Evolutionary conservation across 1,140 invertebrate genomes (phyloP), one percentile per base, ranked within the genome.

Genomic region (Thereuonema tuberculata): DNA sequence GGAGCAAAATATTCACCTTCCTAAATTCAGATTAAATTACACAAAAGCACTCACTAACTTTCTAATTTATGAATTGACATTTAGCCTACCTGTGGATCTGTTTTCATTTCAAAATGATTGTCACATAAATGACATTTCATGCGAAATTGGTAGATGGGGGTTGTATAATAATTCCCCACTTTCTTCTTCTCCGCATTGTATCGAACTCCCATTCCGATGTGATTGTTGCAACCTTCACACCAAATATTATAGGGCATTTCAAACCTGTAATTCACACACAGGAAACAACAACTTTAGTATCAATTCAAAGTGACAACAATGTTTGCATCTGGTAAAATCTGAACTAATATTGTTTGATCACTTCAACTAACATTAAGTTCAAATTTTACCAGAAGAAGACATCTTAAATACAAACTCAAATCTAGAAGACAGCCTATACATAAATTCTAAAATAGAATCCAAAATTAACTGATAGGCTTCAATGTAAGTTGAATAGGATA

Each of bases 171-270:
- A 87, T 95, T 98, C 66, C 96, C 96, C 67, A 95, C 81, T 80
- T 99, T 99, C 3, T 82, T 93, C 74, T 99, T 99, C 71, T 99
- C 95, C 2, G 97, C 95, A 78, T 99, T 99, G 71, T 99, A 99
- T 58, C 91, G 79, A 0, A 99, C 96, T 24, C 97, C 95, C 93
- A 97, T 98, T 25, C 94, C 97, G 64, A 99, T 94, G 71, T 98
- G 96, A 77, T 96, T 99, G 56, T 87, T 84, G 73, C 97, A 99
- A 27, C 94, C 94, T 55, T 93, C 86, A 68, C 94, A 98, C 94
- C 94, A 99, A 64, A 99, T 98, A 75, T 99, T 99, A 68, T 95
- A 99, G 1, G 97, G 97, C 93, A 99, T 96, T 77, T 99, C 97
- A 82, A 99, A 99, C 59, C 95, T 79, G 21, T 48, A 21, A 56